Conservation (phyloP, 2,888 invertebrate genomes). For the Malachius bipustulatus region DNA sequence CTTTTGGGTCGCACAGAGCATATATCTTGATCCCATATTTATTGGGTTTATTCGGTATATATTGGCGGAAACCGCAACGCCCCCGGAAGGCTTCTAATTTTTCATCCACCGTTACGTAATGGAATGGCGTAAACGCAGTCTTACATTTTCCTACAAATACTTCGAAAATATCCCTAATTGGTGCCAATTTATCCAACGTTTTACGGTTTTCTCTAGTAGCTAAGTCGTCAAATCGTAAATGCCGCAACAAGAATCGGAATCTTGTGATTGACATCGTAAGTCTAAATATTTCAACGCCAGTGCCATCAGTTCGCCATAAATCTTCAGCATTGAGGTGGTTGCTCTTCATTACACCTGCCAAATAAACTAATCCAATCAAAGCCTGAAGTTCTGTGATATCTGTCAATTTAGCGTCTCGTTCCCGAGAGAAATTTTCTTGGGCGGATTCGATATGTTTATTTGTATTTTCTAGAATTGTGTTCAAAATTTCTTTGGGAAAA, state of each 20-base stretch:
- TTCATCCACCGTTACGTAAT: slow-evolving; percentile 25
- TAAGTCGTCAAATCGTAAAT: slow-evolving; percentile 21
- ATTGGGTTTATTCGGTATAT: slow-evolving; percentile 27
- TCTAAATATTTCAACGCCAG: slow-evolving; percentile 20
- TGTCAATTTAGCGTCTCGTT: slow-evolving; percentile 17
- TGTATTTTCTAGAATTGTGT: no score
- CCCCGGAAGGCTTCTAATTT: slow-evolving; percentile 23
- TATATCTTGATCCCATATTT: slow-evolving; percentile 27
- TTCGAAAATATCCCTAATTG: slow-evolving; percentile 23
- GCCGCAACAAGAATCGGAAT: slow-evolving; percentile 17
- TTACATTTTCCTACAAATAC: slow-evolving; percentile 25
- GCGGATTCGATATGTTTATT: slow-evolving; percentile 17
- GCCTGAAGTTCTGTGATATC: slow-evolving; percentile 21
- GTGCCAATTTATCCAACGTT: slow-evolving; percentile 19
- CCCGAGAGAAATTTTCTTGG: slow-evolving; percentile 15
- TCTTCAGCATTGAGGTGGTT: slow-evolving; percentile 15
- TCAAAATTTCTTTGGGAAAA: no score
- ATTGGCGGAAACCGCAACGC: slow-evolving; percentile 24
- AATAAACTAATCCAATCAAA: slow-evolving; percentile 22
- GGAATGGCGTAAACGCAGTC: slow-evolving; percentile 18
- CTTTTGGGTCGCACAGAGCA: slow-evolving; percentile 22
- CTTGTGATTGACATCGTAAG: slow-evolving; percentile 18
- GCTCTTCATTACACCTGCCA: slow-evolving; percentile 18
- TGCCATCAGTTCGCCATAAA: slow-evolving; percentile 20
- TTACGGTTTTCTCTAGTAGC: slow-evolving; percentile 13